A percentile compares a stretch with the other conserved stretches of the same genome.
Conservation (phyloP, 2,888 invertebrate genomes). For the Dynastes maya region DNA sequence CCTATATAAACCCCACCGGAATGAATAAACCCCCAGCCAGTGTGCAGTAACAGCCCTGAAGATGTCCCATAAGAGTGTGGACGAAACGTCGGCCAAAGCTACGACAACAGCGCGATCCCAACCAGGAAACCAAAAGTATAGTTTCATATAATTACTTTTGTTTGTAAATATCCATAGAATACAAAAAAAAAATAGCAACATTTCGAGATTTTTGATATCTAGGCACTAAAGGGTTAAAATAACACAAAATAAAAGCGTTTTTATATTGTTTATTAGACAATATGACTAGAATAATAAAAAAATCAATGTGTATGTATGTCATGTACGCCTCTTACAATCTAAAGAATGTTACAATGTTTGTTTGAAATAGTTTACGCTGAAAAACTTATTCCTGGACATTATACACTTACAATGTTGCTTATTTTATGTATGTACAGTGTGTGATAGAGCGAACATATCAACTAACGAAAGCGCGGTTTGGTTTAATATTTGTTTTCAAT, state of each 20-base stretch:
- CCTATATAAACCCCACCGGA: too few relatives aligned
- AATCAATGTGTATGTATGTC: constrained; percentile 36
- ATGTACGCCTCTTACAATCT: constrained; percentile 27
- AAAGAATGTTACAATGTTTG: background rate
- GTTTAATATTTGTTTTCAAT: background rate
- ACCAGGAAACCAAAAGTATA: too few relatives aligned
- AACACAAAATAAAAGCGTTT: background rate
- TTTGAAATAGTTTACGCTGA: constrained; percentile 3
- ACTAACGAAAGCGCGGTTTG: background rate
- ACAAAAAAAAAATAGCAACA: too few relatives aligned
- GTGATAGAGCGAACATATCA: constrained; percentile 7
- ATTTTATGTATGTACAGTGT: background rate
- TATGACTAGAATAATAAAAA: constrained; percentile 50
- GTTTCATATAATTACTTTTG: too few relatives aligned
- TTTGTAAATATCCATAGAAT: too few relatives aligned
- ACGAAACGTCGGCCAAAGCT: too few relatives aligned
- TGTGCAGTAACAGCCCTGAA: too few relatives aligned
- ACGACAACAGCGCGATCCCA: too few relatives aligned
- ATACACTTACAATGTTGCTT: background rate
- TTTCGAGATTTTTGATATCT: too few relatives aligned
- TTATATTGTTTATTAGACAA: constrained; percentile 46
- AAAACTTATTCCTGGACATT: constrained; percentile 25
- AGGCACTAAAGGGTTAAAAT: background rate
- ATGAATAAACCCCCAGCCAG: too few relatives aligned
- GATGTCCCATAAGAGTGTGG: too few relatives aligned